Percentiles rank a stretch among this genome's conserved stretches.
phyloP scores from a whole-genome alignment of 2,797 vertebrate species.

The Sandelia bainsii region DNA sequence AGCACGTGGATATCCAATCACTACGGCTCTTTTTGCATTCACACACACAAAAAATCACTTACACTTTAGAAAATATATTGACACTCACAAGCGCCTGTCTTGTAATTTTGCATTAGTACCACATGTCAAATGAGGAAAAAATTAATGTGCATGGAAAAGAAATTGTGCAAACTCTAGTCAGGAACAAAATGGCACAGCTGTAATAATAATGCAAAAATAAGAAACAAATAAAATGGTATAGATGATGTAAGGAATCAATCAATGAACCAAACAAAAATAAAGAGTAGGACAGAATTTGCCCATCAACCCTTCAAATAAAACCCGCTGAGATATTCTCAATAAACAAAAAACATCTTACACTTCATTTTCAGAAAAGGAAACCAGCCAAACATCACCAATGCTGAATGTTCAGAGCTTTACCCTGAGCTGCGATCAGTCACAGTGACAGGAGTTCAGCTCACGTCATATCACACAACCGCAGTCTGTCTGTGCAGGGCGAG shows the following conservation, averaged over 20 bases:
- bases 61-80: slow-evolving; percentile 73
- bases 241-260: slow-evolving; percentile 33
- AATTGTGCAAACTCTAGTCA: slow-evolving; percentile 80
- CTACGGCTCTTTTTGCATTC: slow-evolving; percentile 44
- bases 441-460: slow-evolving; percentile 49
- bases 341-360: slow-evolving; percentile 24
- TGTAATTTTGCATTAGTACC: slow-evolving; percentile 82
- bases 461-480: slow-evolving; percentile 29
- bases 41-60: slow-evolving; percentile 37
- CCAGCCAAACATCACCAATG: slow-evolving; percentile 31
- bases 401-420: slow-evolving; percentile 43
- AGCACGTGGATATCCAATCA: slow-evolving; percentile 58
- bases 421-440: slow-evolving; percentile 38
- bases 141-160: slow-evolving; percentile 62
- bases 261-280: slow-evolving; percentile 37
- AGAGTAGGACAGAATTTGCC: slow-evolving; percentile 49
- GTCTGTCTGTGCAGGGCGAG: slow-evolving; percentile 28
- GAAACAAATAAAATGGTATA: slow-evolving; percentile 23
- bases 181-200: slow-evolving; percentile 69
- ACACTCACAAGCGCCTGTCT: slow-evolving; percentile 85
- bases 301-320: slow-evolving; percentile 57
- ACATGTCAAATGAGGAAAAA: slow-evolving; percentile 67
- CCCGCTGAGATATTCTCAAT: slow-evolving; percentile 30
- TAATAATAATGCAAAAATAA: slow-evolving; percentile 42
- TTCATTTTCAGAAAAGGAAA: slow-evolving; percentile 55